Conservation (phyloP, 2,797 vertebrate species). For the Cheirogaleus major region DNA sequence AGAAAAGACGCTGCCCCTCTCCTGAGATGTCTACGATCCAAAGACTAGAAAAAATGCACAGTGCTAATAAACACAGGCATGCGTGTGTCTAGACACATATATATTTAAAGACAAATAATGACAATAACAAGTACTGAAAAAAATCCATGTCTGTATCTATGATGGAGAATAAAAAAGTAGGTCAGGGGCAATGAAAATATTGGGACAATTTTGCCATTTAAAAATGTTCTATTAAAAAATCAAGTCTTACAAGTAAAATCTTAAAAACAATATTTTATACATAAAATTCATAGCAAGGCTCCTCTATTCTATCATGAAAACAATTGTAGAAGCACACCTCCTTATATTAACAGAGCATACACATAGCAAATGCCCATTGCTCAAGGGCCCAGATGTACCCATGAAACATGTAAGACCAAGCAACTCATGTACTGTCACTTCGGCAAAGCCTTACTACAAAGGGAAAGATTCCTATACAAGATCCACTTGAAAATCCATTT, state of each 20-base stretch:
- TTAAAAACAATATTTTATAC: conserved; percentile 7
- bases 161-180: not conserved
- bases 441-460: conserved; percentile 2
- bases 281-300: not conserved
- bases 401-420: conserved; percentile 39
- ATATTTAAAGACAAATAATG: not conserved
- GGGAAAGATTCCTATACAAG: conserved; percentile 6
- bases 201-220: not conserved
- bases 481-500: conserved; percentile 67
- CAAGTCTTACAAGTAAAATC: not conserved
- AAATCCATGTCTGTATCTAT: not conserved
- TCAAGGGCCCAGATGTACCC: conserved; percentile 30
- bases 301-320: not conserved
- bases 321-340: not conserved
- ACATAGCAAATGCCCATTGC: not conserved
- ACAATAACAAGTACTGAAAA: not conserved
- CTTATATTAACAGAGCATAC: not conserved
- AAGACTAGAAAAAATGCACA: not conserved
- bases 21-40: not conserved
- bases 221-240: not conserved
- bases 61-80: not conserved
- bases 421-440: not conserved
- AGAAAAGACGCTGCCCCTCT: not conserved
- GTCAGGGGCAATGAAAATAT: not conserved
- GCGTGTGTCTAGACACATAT: not conserved